A percentile compares a stretch with the other conserved stretches of the same genome.
Conservation (phyloP, 1,140 invertebrate genomes). For the Diorhabda sublineata region DNA sequence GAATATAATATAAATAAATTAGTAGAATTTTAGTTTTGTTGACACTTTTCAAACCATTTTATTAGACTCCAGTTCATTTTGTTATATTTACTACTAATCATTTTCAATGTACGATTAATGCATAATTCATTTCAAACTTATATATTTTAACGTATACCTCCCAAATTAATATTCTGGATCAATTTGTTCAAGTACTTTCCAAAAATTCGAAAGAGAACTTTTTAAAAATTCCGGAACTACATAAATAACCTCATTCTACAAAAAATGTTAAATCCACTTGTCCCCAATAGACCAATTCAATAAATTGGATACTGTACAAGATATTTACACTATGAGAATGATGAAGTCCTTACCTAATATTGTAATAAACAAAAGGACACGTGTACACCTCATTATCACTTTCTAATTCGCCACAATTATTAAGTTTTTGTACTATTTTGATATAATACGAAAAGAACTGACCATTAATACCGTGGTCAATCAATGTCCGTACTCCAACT, state of each 20-base stretch:
- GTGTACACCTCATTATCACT: background rate
- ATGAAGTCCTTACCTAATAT: constrained; percentile 1
- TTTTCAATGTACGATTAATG: too few species aligned
- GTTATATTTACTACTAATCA: too few species aligned
- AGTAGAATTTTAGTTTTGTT: too few species aligned
- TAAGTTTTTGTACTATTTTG: background rate
- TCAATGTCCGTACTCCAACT: background rate
- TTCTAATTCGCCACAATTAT: background rate
- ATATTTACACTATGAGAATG: background rate
- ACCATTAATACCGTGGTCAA: background rate
- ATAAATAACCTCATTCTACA: background rate
- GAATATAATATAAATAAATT: too few species aligned
- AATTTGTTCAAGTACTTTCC: too few species aligned
- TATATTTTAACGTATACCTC: too few species aligned
- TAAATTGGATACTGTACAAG: background rate
- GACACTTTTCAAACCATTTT: too few species aligned
- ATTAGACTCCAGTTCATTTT: too few species aligned
- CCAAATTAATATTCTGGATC: too few species aligned
- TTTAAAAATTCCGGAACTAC: background rate
- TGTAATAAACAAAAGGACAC: background rate
- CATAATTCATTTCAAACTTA: too few species aligned
- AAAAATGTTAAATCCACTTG: background rate
- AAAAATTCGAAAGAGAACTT: background rate
- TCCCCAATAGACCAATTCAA: background rate
- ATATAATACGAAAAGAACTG: background rate